Conservation (phyloP, 2,888 invertebrate species). For the Tridacna gigas region DNA sequence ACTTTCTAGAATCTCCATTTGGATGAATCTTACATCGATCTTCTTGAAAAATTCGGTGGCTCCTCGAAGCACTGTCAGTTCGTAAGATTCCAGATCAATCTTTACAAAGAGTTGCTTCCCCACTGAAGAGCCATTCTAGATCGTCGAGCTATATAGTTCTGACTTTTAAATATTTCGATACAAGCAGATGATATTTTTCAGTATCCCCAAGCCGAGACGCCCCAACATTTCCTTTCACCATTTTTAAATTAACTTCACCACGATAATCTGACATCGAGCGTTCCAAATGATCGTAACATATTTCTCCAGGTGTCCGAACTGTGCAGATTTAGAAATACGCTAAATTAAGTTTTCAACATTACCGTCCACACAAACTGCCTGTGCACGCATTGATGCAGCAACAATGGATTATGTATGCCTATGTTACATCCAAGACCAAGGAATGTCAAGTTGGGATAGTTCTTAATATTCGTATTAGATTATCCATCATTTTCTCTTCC, state of each 20-base stretch:
- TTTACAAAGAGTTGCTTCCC: neutral
- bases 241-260: neutral
- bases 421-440: constrained; percentile 8
- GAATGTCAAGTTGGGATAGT: neutral
- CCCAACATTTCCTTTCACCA: neutral
- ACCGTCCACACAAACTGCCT: neutral
- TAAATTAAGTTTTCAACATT: neutral
- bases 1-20: neutral
- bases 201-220: neutral
- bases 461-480: neutral
- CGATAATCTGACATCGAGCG: constrained; percentile 4
- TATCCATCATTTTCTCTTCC: neutral
- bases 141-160: neutral
- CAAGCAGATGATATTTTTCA: neutral
- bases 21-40: neutral
- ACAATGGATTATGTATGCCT: neutral
- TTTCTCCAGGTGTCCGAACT: neutral
- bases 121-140: neutral
- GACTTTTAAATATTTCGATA: neutral
- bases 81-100: constrained; percentile 5
- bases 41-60: constrained; percentile 1
- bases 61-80: neutral
- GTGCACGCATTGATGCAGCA: neutral
- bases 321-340: neutral
- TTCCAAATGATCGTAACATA: constrained; percentile 6